phyloP scores from a whole-genome alignment of 2,888 invertebrate genomes.

The Cryptocephalus moraei region DNA sequence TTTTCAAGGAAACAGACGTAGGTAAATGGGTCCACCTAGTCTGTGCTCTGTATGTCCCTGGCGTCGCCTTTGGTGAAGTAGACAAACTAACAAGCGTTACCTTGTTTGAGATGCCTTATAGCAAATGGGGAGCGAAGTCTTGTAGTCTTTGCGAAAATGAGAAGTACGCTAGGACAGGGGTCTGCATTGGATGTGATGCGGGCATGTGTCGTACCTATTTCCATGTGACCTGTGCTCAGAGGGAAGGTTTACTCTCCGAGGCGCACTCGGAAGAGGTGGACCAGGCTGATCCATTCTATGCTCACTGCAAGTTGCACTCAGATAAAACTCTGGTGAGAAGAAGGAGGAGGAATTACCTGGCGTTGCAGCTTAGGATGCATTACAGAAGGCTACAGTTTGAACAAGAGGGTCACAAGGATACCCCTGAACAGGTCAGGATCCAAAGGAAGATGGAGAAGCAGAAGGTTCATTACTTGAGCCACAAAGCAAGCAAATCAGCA shows the following conservation, averaged over 20 bases:
- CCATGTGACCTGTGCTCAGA: constrained; percentile 96
- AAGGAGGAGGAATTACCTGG: constrained; percentile 75
- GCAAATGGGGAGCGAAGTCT: constrained; percentile 87
- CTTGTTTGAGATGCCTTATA: constrained; percentile 95
- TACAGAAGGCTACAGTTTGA: constrained; percentile 51
- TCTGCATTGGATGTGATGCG: constrained; percentile 95
- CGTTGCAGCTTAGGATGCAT: constrained; percentile 71
- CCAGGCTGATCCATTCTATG: constrained; percentile 94
- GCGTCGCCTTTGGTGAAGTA: constrained; percentile 93
- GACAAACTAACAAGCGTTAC: constrained; percentile 87
- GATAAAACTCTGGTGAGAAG: constrained; percentile 79
- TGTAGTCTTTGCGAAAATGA: constrained; percentile 87
- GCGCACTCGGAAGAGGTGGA: constrained; percentile 84
- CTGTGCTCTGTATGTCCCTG: constrained; percentile 95
- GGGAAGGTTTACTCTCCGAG: constrained; percentile 85
- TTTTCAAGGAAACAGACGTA: constrained; percentile 93
- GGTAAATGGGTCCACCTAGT: constrained; percentile 97
- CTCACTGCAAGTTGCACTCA: constrained; percentile 91
- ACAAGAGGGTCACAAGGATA: constrained; percentile 47
- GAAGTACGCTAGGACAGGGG: constrained; percentile 81
- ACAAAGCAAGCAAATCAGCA: constrained; percentile 61
- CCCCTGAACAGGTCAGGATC: constrained; percentile 62
- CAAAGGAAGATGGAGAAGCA: constrained; percentile 76
- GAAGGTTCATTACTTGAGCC: constrained; percentile 67
- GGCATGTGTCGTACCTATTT: constrained; percentile 96